Conservation (phyloP, 2,797 vertebrate species). For the Xerus rutilus region DNA sequence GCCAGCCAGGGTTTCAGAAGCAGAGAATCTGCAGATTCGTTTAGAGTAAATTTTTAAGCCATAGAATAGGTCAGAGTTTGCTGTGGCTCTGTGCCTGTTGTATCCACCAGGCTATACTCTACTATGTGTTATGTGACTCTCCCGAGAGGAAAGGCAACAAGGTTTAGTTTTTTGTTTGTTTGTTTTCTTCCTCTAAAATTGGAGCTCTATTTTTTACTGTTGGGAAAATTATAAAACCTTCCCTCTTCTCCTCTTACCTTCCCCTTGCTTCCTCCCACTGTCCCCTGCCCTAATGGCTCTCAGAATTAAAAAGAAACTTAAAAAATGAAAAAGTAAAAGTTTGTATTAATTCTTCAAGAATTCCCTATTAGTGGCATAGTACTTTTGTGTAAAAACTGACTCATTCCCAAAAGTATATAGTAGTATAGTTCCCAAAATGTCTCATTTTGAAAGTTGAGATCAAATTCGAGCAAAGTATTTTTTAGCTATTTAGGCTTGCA, state of each 20-base stretch:
- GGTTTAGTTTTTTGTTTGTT: background rate
- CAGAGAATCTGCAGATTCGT: conserved; percentile 29
- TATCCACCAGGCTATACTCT: background rate
- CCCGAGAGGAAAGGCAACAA: background rate
- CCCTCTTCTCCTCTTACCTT: background rate
- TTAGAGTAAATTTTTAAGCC: conserved; percentile 47
- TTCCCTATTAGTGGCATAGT: background rate
- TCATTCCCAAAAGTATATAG: background rate
- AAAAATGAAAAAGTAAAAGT: background rate
- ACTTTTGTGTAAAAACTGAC: background rate
- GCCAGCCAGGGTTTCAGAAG: conserved; percentile 23
- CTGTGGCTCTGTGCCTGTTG: background rate
- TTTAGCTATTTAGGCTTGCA: background rate
- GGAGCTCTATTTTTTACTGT: conserved; percentile 33
- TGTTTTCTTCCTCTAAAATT: background rate
- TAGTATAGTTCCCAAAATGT: conserved; percentile 28
- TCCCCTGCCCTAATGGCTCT: background rate
- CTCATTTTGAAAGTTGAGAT: background rate
- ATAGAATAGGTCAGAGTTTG: background rate
- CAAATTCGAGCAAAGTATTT: conserved; percentile 1
- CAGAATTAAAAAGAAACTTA: conserved; percentile 43
- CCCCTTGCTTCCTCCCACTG: background rate
- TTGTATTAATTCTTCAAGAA: conserved; percentile 20
- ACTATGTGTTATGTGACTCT: background rate
- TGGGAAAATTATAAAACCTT: conserved; percentile 29